Percentiles rank a stretch among this genome's conserved stretches.
Evolutionary conservation across 1,140 invertebrate genomes (phyloP).

Genomic region (Riptortus pedestris): DNA sequence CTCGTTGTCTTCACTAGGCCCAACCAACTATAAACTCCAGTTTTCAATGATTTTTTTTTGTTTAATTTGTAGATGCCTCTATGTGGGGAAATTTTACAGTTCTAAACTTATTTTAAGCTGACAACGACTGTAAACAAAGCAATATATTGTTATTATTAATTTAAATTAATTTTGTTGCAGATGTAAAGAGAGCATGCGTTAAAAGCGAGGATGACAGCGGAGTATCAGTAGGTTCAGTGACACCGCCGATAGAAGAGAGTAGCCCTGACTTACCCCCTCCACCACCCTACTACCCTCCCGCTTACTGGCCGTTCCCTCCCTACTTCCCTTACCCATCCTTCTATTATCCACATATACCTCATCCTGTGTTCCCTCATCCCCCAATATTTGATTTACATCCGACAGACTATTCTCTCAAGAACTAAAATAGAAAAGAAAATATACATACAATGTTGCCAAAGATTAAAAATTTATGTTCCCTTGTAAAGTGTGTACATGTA

Average conservation of each 20-base stretch:
- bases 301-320: conserved; percentile 20
- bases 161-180: not conserved
- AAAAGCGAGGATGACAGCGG: conserved; percentile 22
- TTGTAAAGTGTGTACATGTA: not conserved
- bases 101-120: not conserved
- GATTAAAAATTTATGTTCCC: conserved; percentile 2
- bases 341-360: conserved; percentile 12
- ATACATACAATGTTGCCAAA: conserved; percentile 13
- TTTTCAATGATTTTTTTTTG: too few species aligned
- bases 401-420: conserved; percentile 20
- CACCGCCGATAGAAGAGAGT: conserved; percentile 23
- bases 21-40: too few species aligned
- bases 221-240: conserved; percentile 22
- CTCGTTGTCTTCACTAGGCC: too few species aligned
- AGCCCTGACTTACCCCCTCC: conserved; percentile 22
- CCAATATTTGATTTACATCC: not conserved
- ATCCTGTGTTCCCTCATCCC: conserved; percentile 13
- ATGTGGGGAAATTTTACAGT: too few species aligned
- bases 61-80: too few species aligned
- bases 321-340: conserved; percentile 13
- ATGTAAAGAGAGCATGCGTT: not conserved
- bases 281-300: conserved; percentile 2
- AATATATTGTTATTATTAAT: not conserved
- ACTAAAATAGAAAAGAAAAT: not conserved
- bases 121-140: too few species aligned